Evolutionary conservation across 2,888 invertebrate species (phyloP), one percentile per base, ranked within the genome.

Genomic region (Campoplex capitator): DNA sequence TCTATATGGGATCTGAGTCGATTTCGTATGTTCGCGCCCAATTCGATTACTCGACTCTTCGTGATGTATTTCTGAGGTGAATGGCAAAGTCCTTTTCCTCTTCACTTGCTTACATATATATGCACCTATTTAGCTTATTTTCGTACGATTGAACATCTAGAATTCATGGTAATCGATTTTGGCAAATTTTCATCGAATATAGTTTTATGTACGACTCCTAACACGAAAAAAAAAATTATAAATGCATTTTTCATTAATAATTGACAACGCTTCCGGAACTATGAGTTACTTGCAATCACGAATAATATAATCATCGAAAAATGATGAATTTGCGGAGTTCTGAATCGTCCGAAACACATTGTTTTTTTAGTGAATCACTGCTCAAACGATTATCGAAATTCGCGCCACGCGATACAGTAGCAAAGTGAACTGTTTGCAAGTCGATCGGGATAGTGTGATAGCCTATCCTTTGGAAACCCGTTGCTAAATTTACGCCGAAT

Each of bases 11-110:
- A 82, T 78, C 81, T 84, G 81, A 89, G 88, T 89, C 89, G 85
- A 88, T 89, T 89, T 89, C 84, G 81, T 89, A 86, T 86, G 88
- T 89, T 87, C 88, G 77, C 87, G 80, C 88, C 77, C 88, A 76
- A 89, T 89, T 89, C 89, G 86, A 88, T 89, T 89, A 89, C 89
- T 79, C 88, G 85, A 85, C 77, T 85, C 85, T 88, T 68, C 86
- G 86, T 88, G 88, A 88, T 88, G 85, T 88, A 88, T 89, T 86
- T 87, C 83, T 80, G 82, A 81, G 77, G 78, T 67, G 81, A 78
- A 86, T 83, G 82, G 75, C 81, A 45, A 74, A 83, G 73, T 58
- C 62, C 67, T 42, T 68, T 79, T 67, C 83, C 45, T 38, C 65
- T 82, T 75, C 62, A 54, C n/a, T 48, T 42, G n/a, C 73, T 67